Evolutionary conservation across 2,797 vertebrate species (phyloP), one percentile per base, ranked within the genome.

Genomic region (Prionace glauca): DNA sequence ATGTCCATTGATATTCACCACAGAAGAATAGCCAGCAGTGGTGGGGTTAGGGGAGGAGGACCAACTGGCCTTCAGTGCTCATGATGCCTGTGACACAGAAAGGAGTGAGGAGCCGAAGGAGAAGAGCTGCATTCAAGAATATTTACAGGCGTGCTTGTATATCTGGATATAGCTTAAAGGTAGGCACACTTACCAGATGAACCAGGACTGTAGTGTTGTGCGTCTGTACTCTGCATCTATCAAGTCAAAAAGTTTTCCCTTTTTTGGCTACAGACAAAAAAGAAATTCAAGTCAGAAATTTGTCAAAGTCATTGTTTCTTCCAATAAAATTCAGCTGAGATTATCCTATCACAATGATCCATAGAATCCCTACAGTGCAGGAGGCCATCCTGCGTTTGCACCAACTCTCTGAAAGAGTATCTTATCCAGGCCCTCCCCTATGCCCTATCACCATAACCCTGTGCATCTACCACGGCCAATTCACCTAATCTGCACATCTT

Each of bases 191-290:
- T 98, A 99, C 99, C 99, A 99, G 97, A 99, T 98, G 96, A 98
- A 98, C 99, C 99, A 99, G 97, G 99, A 98, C 96, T 99, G 98
- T 18, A 99, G 94, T 0, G 98, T 98, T 0, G 99, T 99, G 96
- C 98, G 98, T 95, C 98, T 97, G 95, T 98, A 98, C 0, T 97
- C 96, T 0, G 97, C 95, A 96, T 97, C 97, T 69, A 99, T 1
- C 5, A 99, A 97, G 95, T 98, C 97, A 96, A 97, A 96, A 96
- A 99, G 98, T 96, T 97, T 98, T 96, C 99, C 99, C 96, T 98
- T 96, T 91, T 97, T 97, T 41, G 96, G 97, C 99, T 99, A 96
- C 74, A 97, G 97, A 96, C 26, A 29, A 0, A 92, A 90, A 91
- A 79, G 10, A 65, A 62, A 67, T 50, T 29, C 69, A 95, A 72